A percentile compares a stretch with the other conserved stretches of the same genome.
Conservation (phyloP, 2,797 vertebrate genomes). For the Chiroxiphia lanceolata region DNA sequence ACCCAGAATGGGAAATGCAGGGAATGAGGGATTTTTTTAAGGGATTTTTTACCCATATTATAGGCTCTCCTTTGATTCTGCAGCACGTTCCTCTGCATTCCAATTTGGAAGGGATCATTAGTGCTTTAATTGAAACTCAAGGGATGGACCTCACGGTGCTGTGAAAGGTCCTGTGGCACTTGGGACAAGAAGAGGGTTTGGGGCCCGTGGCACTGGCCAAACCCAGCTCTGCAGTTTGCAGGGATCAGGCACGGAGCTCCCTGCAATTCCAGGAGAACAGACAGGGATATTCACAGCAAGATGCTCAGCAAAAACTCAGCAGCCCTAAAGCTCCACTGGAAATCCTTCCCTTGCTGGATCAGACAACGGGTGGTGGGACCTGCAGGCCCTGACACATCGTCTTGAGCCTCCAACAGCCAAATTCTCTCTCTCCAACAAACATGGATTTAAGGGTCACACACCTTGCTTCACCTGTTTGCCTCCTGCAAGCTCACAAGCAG, state of each 20-base stretch:
- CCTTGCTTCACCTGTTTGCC: not conserved
- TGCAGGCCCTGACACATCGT: not conserved
- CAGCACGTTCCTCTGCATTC: not conserved
- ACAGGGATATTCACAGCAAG: not conserved
- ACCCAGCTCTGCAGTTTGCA: not conserved
- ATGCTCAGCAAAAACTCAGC: not conserved
- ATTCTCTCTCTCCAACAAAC: not conserved
- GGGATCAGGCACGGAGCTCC: not conserved
- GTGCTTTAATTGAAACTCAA: not conserved
- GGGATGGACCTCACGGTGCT: not conserved
- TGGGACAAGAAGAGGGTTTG: not conserved
- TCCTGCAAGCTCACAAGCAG: rapidly evolving
- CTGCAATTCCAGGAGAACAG: rapidly evolving
- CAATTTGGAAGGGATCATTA: not conserved
- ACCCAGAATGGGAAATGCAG: not conserved
- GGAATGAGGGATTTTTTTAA: not conserved
- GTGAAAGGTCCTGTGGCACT: not conserved
- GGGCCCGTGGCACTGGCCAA: not conserved
- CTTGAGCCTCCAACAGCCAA: not conserved
- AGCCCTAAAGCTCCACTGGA: not conserved
- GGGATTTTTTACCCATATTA: not conserved
- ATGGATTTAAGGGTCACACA: not conserved
- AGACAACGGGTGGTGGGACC: not conserved
- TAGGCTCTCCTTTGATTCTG: not conserved
- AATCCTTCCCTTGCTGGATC: not conserved